Conservation (phyloP, 1,140 invertebrate species). For the Meloidogyne exigua region DNA sequence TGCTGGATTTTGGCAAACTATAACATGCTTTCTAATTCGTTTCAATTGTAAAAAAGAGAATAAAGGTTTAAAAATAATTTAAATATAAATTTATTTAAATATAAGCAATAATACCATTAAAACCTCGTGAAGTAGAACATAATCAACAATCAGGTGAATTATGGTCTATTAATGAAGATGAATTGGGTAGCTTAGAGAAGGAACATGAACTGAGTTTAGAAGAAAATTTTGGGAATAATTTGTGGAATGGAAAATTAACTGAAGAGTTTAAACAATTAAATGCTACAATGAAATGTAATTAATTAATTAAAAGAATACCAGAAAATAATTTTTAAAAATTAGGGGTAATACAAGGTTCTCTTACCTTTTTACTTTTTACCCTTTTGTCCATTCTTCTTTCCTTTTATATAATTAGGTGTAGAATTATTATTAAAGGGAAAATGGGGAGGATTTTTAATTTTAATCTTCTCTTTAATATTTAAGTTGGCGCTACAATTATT, state of each 20-base stretch:
- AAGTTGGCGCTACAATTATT: constrained; percentile 2
- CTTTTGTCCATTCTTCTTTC: too few species aligned
- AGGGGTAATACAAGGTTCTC: too few species aligned
- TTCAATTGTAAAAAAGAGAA: neutral
- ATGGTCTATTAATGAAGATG: neutral
- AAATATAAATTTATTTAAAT: too few species aligned
- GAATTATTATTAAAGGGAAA: too few species aligned
- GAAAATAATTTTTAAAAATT: too few species aligned
- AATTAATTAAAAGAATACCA: neutral
- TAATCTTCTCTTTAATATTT: too few species aligned
- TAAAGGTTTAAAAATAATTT: neutral
- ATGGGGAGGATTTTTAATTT: too few species aligned
- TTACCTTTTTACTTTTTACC: neutral
- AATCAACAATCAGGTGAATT: neutral
- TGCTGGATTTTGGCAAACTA: neutral
- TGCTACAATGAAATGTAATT: neutral
- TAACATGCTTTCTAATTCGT: neutral
- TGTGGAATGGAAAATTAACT: neutral
- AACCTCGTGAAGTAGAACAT: neutral
- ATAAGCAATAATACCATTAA: neutral
- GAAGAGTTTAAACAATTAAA: neutral
- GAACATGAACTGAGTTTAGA: neutral
- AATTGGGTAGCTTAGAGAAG: neutral
- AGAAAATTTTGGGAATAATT: too few species aligned
- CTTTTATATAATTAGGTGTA: too few species aligned